Evolutionary conservation across 2,888 invertebrate species (phyloP), one percentile per base, ranked within the genome.

Genomic region (Germaria angustata): DNA sequence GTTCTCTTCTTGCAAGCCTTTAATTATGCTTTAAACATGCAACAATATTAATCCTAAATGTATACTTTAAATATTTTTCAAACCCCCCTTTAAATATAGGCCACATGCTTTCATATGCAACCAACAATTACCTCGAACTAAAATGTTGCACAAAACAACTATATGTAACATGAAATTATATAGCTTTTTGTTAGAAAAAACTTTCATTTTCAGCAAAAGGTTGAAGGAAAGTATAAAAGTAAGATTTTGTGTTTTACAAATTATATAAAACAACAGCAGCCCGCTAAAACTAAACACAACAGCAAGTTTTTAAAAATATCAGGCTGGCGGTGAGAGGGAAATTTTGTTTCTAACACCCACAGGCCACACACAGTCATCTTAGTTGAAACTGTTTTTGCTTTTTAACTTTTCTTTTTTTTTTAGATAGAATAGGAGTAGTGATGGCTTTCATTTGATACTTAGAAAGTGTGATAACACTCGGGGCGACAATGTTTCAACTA

Each of bases 401-500:
- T 49, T 36, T 13, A 24, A 34, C 24, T 71, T 71, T 44, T n/a
- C n/a, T 24, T 9, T 34, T 65, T 65, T 20, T n/a, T 63, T 7
- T 22, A 51, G 28, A 55, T 32, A 7, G 20, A 11, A 20, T 15
- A 36, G 49, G 6, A 32, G 34, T 36, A 41, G 24, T 49, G 55
- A 65, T 75, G 75, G 61, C 57, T 55, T 34, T 77, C 39, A n/a
- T 76, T 46, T 73, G 49, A 32, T 55, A 63, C 69, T 75, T 69
- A 51, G 69, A 75, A 75, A 69, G 78, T 82, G 79, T 79, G 78
- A 82, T 71, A 71, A 55, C 46, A 71, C 79, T 66, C n/a, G 49
- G 28, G 69, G 79, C 69, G 66, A 79, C 69, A 75, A 71, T 61
- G 55, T 82, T 79, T 82, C 32, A 66, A 68, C 72, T 32, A 68